These are phyloP conservation scores for Barnardius zonarius DNA, from an alignment of 2,113 vertebrate genomes.

Conservation along the genomic window DNA sequence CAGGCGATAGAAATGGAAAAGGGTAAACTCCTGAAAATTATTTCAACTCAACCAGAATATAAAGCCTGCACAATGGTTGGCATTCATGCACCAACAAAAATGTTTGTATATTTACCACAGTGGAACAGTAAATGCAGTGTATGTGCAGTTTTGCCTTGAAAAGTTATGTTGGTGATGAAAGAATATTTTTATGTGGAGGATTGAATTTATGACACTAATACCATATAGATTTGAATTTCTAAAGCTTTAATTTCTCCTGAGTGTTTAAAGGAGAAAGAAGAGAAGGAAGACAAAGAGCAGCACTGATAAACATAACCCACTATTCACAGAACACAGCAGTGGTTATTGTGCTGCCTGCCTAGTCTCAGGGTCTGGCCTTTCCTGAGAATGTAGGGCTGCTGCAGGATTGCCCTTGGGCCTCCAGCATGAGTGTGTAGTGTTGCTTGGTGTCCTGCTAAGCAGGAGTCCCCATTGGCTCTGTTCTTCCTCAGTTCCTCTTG, in stretches of 20 bases:
- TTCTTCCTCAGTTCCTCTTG: not conserved
- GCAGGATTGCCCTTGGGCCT: not conserved
- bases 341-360: not conserved
- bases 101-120: not conserved
- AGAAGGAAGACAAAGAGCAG: not conserved
- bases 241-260: not conserved
- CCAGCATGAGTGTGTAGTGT: no score
- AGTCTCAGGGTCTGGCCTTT: not conserved
- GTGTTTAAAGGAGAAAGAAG: not conserved
- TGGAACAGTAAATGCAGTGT: not conserved
- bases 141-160: not conserved
- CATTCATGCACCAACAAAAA: not conserved
- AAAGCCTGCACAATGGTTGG: not conserved
- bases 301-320: not conserved
- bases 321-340: not conserved
- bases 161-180: not conserved
- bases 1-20: not conserved
- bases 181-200: not conserved
- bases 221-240: not conserved
- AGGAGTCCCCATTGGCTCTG: fast-evolving
- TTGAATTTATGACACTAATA: not conserved
- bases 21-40: not conserved
- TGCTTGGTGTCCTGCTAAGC: not conserved
- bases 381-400: not conserved
- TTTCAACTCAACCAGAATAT: not conserved